Base-by-base conservation (phyloP, 2,888 invertebrate species). In the Euplexia lucipara region DNA sequence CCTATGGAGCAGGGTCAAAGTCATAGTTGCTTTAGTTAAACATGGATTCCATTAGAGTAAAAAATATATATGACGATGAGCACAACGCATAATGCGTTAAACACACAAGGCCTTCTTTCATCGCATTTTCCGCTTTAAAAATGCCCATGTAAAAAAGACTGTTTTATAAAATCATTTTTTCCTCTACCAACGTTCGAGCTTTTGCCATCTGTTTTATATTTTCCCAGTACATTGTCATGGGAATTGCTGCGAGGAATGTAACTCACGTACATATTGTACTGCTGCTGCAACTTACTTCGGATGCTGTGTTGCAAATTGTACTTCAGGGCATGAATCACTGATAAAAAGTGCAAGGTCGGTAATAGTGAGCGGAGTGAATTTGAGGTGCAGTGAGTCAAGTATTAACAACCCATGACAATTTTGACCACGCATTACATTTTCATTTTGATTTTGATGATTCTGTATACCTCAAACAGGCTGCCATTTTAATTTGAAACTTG, bases 341-440 rank as follows among this genome's bases (percentile, higher is more conserved):
- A 76, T 76, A 74, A 80, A 82, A 80, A 80, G 35, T 53, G 70
- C 78, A 67, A 70, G 58, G 71, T 74, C 56, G 41, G 59, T 34
- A 57, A 37, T 57, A 51, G 22, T 44, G 47, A 37, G 16, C 34
- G 35, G 10, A 22, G 3, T 3, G 35, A 32, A 67, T 56, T 56
- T 1, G 14, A 47, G n/a, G 3, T 22, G 18, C 66, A 76, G 73
- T 56, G 32, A 44, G 12, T 47, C 48, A 65, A 65, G 20, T 41
- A 9, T 48, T 26, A 26, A 26, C 5, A 26, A 3, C 3, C 5
- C 26, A 26, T 26, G 5, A 2, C 26, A 5, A 26, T 26, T 26
- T 14, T 3, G n/a, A n/a, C n/a, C n/a, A n/a, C n/a, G n/a, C n/a
- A n/a, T n/a, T n/a, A n/a, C n/a, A n/a, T n/a, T n/a, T n/a, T n/a